phyloP scores from a whole-genome alignment of 2,797 vertebrate genomes.

The Smutsia temminckii region DNA sequence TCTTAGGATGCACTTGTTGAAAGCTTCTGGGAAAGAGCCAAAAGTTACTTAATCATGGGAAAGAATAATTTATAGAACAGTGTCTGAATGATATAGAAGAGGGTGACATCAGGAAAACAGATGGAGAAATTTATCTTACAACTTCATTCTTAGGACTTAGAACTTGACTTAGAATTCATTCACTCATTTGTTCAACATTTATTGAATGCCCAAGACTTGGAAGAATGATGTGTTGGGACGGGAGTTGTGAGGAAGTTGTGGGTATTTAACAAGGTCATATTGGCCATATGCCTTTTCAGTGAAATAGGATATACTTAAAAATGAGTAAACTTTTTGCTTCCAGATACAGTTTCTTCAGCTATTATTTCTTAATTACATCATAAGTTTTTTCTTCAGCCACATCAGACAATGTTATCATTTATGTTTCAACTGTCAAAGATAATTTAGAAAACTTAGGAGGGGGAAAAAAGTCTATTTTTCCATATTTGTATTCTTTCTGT shows the following conservation, averaged over 20 bases:
- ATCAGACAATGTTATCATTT: background rate
- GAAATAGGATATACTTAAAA: constrained; percentile 2
- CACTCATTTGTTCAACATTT: background rate
- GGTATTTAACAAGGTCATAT: background rate
- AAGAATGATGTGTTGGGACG: background rate
- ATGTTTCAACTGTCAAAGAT: background rate
- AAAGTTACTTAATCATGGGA: background rate
- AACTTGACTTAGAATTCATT: background rate
- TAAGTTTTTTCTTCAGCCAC: constrained; percentile 40
- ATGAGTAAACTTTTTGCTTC: constrained; percentile 1
- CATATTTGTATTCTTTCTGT: background rate
- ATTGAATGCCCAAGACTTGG: background rate
- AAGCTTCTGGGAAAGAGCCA: background rate
- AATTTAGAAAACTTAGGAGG: background rate
- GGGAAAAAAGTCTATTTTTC: background rate
- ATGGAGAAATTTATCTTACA: constrained; percentile 12
- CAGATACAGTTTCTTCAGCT: background rate
- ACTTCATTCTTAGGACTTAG: background rate
- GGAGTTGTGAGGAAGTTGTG: background rate
- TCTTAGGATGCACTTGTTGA: background rate
- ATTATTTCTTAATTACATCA: constrained; percentile 37
- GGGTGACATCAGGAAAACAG: background rate
- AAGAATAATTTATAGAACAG: background rate
- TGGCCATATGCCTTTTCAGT: background rate
- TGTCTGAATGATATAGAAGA: background rate